Evolutionary conservation across 2,113 vertebrate genomes (phyloP), one percentile per base, ranked within the genome.

Genomic region (Thymallus thymallus): DNA sequence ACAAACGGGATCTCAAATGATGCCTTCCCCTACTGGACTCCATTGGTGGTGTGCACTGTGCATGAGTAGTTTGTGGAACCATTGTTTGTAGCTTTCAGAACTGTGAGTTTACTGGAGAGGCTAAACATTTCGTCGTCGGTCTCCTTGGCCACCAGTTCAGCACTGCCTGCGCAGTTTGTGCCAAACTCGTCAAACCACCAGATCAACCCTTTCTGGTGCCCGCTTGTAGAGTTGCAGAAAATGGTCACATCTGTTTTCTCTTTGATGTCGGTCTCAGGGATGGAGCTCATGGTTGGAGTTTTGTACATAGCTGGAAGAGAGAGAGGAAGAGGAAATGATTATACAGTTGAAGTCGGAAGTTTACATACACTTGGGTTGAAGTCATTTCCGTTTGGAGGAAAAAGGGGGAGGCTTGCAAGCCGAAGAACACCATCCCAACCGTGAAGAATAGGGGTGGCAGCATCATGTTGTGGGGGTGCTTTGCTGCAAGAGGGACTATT

Each of bases 161-260:
- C 0, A 4, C 48, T 81, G 0, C 1, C 0, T 0, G 67, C 82
- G 87, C 76, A 84, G 4, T 88, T 72, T 0, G 0, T 1, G 0
- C 12, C 1, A 0, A 35, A 0, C 0, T 23, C 9, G 7, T 73
- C 86, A 73, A 87, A 86, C 92, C 92, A 93, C 14, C 77, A 74
- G 62, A 93, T 78, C 5, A 5, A 0, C 1, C 88, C 91, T 74
- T 63, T 0, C 9, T 90, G 92, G 76, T 84, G 90, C 22, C 92
- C 91, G 0, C 83, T 85, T 0, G 9, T 14, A 1, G 89, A 51
- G 0, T 20, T 46, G 55, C 91, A 93, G 2, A 20, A 76, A 74
- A 93, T 46, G 0, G n/a, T 22, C 5, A 14, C 65, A 0, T 0
- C 0, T 4, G 9, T 5, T 1, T 45, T 26, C 0, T 79, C 26